phyloP scores from a whole-genome alignment of 2,888 invertebrate species.

The Phalera bucephala region DNA sequence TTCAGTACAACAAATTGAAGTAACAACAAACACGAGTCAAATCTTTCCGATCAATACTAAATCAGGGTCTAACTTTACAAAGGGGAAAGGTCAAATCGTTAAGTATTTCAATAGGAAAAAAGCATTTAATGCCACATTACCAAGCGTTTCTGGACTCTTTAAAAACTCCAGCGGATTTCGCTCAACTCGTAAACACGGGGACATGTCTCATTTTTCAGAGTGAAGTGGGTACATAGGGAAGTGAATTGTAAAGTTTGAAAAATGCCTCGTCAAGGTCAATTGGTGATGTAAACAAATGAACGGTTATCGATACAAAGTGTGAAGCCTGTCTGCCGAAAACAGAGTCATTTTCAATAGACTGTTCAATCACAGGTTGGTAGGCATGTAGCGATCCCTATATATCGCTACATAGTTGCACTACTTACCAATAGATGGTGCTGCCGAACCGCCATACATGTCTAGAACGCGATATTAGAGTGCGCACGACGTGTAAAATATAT shows the following conservation, averaged over 20 bases:
- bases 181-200: constrained; percentile 9
- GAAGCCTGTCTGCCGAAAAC: no score
- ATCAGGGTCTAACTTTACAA: constrained; percentile 1
- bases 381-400: no score
- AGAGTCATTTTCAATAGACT: no score
- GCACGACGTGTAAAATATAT: no score
- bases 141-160: constrained; percentile 5
- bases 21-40: neutral
- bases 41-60: constrained; percentile 7
- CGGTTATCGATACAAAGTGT: constrained; percentile 25
- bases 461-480: no score
- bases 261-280: constrained; percentile 11
- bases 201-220: constrained; percentile 24
- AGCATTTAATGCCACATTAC: neutral
- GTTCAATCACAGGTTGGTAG: no score
- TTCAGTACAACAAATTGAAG: neutral
- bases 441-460: no score
- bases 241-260: constrained; percentile 24
- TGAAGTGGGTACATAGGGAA: constrained; percentile 15
- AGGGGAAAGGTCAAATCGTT: constrained; percentile 3
- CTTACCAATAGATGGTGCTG: no score
- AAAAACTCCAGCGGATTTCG: constrained; percentile 11
- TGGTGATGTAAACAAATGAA: constrained; percentile 22
- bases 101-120: constrained; percentile 6
- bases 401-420: no score